Evolutionary conservation across 2,113 vertebrate genomes (phyloP).

Genomic region (Sclerurus mexicanus): DNA sequence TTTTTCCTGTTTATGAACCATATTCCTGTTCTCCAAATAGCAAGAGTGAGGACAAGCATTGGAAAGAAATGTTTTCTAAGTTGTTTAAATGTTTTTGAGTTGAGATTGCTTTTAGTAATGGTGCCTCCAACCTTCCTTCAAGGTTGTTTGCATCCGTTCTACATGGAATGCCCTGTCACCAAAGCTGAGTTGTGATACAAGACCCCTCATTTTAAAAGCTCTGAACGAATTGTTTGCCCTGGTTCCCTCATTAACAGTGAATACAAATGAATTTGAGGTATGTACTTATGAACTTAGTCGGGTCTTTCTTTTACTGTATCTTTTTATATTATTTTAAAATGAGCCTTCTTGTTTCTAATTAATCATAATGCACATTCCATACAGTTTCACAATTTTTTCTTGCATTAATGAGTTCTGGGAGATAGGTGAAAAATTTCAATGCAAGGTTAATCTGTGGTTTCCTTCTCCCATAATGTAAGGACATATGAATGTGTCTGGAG

Average conservation of each 20-base stretch:
- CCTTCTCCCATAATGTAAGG: neutral
- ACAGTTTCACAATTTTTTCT: neutral
- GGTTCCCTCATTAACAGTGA: slow-evolving; percentile 85
- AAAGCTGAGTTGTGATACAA: slow-evolving; percentile 82
- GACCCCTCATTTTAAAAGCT: slow-evolving; percentile 84
- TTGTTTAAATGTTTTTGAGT: no score
- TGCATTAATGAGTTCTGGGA: neutral
- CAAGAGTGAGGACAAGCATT: neutral
- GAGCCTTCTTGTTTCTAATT: neutral
- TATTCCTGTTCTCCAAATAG: neutral
- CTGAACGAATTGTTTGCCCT: slow-evolving; percentile 86
- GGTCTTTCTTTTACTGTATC: neutral
- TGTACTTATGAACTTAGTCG: neutral
- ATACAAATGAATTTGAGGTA: slow-evolving; percentile 91
- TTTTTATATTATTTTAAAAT: neutral
- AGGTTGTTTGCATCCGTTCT: slow-evolving; percentile 94
- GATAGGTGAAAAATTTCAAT: neutral
- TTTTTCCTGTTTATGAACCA: neutral
- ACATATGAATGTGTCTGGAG: neutral
- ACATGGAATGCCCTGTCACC: slow-evolving; percentile 88
- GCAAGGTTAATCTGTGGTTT: neutral
- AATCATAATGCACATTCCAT: neutral
- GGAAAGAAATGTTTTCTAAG: neutral
- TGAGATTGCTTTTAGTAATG: neutral
- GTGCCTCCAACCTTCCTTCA: neutral